Percentiles rank a stretch among this genome's conserved stretches.
These are phyloP conservation scores for Mimas tiliae DNA, from an alignment of 2,888 invertebrate species.

Conservation along the genomic window DNA sequence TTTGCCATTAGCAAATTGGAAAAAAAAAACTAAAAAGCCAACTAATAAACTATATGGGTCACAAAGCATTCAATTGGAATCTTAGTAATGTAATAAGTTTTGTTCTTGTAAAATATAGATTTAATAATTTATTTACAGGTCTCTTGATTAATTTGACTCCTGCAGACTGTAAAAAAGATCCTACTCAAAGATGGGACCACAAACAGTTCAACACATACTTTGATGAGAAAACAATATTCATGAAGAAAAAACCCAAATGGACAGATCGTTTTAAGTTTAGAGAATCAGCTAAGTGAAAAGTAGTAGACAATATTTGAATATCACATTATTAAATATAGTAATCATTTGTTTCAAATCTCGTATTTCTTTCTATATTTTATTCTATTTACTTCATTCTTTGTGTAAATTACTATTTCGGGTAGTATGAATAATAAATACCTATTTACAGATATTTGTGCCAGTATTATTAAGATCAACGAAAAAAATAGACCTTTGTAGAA, in stretches of 20 bases:
- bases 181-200: conserved; percentile 86
- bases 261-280: conserved; percentile 61
- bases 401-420: too few species aligned
- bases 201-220: conserved; percentile 94
- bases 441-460: too few species aligned
- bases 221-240: conserved; percentile 89
- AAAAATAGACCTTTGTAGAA: too few species aligned
- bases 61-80: too few species aligned
- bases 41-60: too few species aligned
- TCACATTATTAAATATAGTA: background rate
- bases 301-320: background rate
- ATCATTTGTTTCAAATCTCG: background rate
- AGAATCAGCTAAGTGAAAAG: background rate
- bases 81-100: too few species aligned
- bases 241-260: conserved; percentile 67
- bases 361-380: background rate
- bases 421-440: too few species aligned
- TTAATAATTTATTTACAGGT: conserved; percentile 74
- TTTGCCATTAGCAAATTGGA: too few species aligned
- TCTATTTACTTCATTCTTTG: too few species aligned
- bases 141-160: conserved; percentile 91
- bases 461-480: too few species aligned
- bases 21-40: background rate
- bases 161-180: conserved; percentile 87
- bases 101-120: too few species aligned